Evolutionary conservation across 1,140 invertebrate species (phyloP).

Genomic region (Vanessa atalanta): DNA sequence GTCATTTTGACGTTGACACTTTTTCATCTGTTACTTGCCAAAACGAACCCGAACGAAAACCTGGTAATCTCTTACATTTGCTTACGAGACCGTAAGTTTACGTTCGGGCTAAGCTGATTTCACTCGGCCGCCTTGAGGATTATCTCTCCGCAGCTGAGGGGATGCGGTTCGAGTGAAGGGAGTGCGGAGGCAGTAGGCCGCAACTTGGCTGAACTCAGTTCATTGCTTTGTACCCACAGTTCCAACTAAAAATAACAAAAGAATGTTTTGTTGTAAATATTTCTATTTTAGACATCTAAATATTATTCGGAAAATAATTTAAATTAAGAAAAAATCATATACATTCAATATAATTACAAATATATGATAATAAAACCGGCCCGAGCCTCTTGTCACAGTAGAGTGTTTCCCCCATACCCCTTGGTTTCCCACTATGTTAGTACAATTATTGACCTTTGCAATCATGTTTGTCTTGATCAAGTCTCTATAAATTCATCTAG

Average conservation of each 20-base stretch:
- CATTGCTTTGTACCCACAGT: constrained; percentile 78
- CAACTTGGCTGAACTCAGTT: constrained; percentile 73
- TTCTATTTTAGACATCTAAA: no score
- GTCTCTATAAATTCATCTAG: no score
- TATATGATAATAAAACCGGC: no score
- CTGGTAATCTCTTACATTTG: constrained; percentile 34
- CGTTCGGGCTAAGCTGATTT: constrained; percentile 49
- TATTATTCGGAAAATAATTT: no score
- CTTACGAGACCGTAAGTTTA: constrained; percentile 42
- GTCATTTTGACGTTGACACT: constrained; percentile 26
- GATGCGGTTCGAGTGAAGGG: constrained; percentile 38
- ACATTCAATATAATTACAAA: no score
- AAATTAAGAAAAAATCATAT: no score
- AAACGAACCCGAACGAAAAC: constrained; percentile 37
- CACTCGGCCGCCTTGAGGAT: constrained; percentile 55
- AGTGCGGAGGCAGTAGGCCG: constrained; percentile 46
- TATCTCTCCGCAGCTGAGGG: constrained; percentile 57
- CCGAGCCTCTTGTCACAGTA: no score
- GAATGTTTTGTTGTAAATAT: neutral
- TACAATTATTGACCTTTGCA: no score
- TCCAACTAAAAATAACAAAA: constrained; percentile 64
- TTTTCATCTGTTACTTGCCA: neutral
- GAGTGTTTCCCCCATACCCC: no score
- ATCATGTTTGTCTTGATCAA: no score
- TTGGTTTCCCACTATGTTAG: no score